Base-by-base conservation (phyloP, 2,113 vertebrate genomes). In the Myiagra hebetior region DNA sequence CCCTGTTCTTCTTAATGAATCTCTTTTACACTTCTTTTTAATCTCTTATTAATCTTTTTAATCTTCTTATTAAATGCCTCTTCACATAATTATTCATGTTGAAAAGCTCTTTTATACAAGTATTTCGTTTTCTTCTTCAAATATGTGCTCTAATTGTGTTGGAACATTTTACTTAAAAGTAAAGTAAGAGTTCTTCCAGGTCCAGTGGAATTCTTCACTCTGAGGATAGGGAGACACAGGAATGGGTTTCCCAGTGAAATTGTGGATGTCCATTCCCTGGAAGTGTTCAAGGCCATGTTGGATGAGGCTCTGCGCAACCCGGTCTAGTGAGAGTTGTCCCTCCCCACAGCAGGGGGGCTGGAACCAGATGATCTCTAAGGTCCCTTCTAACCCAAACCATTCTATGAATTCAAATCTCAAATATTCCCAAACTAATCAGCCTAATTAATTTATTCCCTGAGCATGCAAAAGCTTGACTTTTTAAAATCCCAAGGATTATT, bases 271-370 rank as follows among this genome's bases (percentile, higher is more conserved):
- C 26, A 31, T 28, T 56, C 22, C 42, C 22, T 64, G 9, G 9
- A 8, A 65, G 15, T 13, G 31, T 13, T 50, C 42, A 50, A 22
- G 27, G 26, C 31, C 2, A 13, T 26, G 26, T 7, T 35, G 50
- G 42, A 33, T 19, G 26, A 24, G 7, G 14, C 6, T 22, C 42
- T 47, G 30, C 0, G 0, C 15, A 56, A 12, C 49, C 30, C 42
- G 13, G 11, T n/a, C 24, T 27, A 35, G n/a, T 21, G 57, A n/a
- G 35, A 79, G 24, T 9, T 18, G 21, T 15, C 14, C 41, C 20
- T 49, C 17, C 16, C 14, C 21, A 31, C 31, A 57, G 31, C 20
- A 88, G 16, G 2, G 13, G 18, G 2, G 2, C 19, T 60, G 46
- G 42, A 72, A 49, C 16, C 11, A 35, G 16, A 5, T 31, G 65